Conservation (phyloP, 2,888 invertebrate genomes). For the Orchesellides sinensis region DNA sequence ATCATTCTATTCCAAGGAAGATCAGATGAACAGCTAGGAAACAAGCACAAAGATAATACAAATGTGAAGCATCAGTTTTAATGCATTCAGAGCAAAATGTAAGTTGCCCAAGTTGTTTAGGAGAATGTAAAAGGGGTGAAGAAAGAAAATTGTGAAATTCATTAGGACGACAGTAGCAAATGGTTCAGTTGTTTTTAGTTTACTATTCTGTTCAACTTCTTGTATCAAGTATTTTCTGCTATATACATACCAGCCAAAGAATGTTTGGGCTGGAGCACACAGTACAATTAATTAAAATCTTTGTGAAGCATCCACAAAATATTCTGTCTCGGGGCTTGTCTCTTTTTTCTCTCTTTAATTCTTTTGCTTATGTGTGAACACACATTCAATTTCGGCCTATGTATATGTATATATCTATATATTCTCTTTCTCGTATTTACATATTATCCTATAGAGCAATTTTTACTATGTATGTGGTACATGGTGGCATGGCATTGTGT, state of each 20-base stretch:
- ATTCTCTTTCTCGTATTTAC: no score
- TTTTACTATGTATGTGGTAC: no score
- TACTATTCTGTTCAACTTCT: neutral
- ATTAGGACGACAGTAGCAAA: constrained; percentile 59
- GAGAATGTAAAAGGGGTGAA: constrained; percentile 45
- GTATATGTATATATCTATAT: neutral
- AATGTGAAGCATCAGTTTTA: neutral
- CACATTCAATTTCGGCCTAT: neutral
- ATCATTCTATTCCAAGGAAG: constrained; percentile 2
- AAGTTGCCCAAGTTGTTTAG: no score
- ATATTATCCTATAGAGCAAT: no score
- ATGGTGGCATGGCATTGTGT: neutral
- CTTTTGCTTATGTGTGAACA: neutral
- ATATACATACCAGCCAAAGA: no score
- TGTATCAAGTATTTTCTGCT: no score
- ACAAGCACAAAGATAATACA: neutral
- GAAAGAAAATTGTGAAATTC: constrained; percentile 59
- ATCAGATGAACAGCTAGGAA: constrained; percentile 32
- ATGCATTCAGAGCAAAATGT: constrained; percentile 13
- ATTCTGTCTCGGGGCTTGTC: no score
- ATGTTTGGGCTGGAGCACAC: constrained; percentile 18
- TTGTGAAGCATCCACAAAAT: constrained; percentile 49
- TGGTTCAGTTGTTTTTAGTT: constrained; percentile 39
- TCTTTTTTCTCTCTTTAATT: constrained; percentile 7
- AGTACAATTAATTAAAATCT: constrained; percentile 59